A percentile compares a stretch with the other conserved stretches of the same genome.
Conservation (phyloP, 2,113 vertebrate genomes). For the Gymnobelideus leadbeateri region DNA sequence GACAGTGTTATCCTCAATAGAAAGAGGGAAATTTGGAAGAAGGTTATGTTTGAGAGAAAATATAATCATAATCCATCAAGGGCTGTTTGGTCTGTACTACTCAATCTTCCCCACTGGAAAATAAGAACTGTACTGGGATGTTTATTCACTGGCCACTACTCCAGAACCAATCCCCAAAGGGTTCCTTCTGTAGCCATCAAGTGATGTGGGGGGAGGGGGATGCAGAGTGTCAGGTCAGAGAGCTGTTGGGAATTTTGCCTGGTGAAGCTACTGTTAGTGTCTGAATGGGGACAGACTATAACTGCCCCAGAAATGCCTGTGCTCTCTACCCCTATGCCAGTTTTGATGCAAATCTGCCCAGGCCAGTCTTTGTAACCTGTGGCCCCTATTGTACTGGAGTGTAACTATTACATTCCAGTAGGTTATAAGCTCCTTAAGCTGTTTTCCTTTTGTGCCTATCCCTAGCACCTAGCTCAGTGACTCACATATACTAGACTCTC, state of each 20-base stretch:
- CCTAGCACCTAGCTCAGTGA: conserved; percentile 6
- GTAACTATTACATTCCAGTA: conserved; percentile 8
- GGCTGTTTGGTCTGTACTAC: background rate
- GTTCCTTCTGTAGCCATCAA: background rate
- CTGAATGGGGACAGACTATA: background rate
- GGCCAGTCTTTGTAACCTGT: background rate
- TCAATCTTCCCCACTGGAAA: background rate
- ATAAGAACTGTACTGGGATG: background rate
- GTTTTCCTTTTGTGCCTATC: conserved; percentile 7
- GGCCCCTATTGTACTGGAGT: background rate
- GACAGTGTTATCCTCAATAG: background rate
- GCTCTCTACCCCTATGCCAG: conserved; percentile 29
- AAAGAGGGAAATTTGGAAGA: background rate
- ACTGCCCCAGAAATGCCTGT: background rate
- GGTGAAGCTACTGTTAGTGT: background rate
- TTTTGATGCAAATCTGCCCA: conserved; percentile 39
- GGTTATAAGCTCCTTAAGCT: conserved; percentile 35
- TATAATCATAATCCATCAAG: background rate
- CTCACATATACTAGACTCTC: background rate
- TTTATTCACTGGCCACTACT: background rate
- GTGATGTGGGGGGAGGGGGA: background rate
- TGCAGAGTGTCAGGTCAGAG: background rate
- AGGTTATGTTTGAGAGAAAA: background rate
- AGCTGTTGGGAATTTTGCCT: background rate
- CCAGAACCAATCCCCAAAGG: background rate